Evolutionary conservation across 1,140 invertebrate species (phyloP).

Genomic region (Sycophila sp.): DNA sequence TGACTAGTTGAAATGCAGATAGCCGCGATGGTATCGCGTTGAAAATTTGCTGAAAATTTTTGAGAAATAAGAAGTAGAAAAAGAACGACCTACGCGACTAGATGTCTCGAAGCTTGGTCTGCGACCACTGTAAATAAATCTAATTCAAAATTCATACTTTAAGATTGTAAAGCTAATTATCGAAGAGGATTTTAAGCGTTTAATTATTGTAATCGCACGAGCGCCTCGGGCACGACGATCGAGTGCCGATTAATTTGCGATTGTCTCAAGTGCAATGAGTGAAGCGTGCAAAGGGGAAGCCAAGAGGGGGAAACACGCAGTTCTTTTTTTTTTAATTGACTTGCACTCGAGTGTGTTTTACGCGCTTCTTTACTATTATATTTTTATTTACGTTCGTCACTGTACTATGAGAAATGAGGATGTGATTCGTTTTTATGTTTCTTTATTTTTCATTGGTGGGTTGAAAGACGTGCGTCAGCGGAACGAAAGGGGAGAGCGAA

Average conservation of each 20-base stretch:
- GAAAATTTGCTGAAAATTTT: too few species aligned
- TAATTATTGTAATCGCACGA: constrained; percentile 10
- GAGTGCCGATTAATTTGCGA: background rate
- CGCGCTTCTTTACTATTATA: background rate
- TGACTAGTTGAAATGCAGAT: background rate
- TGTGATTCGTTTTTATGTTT: background rate
- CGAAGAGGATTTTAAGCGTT: background rate
- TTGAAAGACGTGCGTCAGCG: background rate
- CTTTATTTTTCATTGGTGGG: background rate
- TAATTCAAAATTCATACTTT: constrained; percentile 22
- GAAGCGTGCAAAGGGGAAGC: background rate
- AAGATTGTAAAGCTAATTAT: constrained; percentile 1
- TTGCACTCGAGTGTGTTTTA: background rate
- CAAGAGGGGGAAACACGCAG: background rate
- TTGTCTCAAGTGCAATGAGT: constrained; percentile 18
- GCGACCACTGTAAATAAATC: constrained; percentile 31
- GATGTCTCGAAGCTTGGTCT: background rate
- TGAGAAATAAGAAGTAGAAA: background rate
- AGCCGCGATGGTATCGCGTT: background rate
- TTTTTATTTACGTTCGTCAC: background rate
- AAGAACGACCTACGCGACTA: background rate
- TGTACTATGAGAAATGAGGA: too few species aligned
- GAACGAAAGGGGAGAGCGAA: background rate
- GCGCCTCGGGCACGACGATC: too few species aligned
- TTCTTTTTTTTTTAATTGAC: background rate